A percentile compares a stretch with the other conserved stretches of the same genome.
phyloP scores from a whole-genome alignment of 2,113 vertebrate species.

The Budorcas taxicolor region DNA sequence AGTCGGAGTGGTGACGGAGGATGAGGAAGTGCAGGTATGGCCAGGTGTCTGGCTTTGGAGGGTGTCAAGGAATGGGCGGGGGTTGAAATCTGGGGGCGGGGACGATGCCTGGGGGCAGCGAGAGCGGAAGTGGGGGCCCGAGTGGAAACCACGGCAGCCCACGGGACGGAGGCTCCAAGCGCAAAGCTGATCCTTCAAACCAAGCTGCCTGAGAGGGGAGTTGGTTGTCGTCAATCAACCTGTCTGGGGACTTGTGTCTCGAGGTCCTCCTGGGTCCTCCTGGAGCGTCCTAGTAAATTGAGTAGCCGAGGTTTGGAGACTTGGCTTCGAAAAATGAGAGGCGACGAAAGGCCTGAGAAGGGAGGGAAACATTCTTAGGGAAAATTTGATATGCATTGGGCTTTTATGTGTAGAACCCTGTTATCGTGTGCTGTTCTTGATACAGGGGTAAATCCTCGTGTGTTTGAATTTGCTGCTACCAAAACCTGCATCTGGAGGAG shows the following conservation, averaged over 20 bases:
- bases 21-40: constrained; percentile 29
- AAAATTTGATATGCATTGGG: neutral
- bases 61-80: neutral
- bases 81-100: too few relatives aligned
- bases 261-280: neutral
- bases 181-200: neutral
- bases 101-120: neutral
- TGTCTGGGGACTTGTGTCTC: neutral
- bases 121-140: neutral
- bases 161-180: neutral
- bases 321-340: neutral
- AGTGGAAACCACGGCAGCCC: neutral
- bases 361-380: neutral
- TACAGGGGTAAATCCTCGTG: neutral
- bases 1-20: neutral
- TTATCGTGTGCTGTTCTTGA: neutral
- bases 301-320: neutral
- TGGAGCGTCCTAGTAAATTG: neutral
- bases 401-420: neutral
- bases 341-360: neutral
- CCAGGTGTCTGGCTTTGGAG: neutral
- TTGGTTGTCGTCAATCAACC: neutral
- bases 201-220: neutral
- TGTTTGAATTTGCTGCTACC: neutral
- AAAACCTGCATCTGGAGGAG: neutral